Percentiles rank a stretch among this genome's conserved stretches.
phyloP scores from a whole-genome alignment of 2,888 invertebrate species.

The Agonopterix alstromeriana region DNA sequence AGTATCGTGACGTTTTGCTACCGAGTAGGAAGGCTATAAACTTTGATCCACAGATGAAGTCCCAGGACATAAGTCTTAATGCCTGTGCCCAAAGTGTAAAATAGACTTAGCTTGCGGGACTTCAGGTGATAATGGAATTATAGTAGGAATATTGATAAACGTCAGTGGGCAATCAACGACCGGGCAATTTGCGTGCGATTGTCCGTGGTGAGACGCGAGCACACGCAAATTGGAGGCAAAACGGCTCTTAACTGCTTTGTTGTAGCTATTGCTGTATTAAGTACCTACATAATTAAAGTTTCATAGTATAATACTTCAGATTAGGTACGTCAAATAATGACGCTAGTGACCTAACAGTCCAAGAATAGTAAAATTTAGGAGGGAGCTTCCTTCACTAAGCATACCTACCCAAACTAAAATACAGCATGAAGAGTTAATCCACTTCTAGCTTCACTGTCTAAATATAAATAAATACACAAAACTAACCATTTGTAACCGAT shows the following conservation, averaged over 20 bases:
- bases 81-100: background rate
- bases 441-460: background rate
- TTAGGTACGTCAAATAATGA: too few relatives aligned
- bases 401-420: too few relatives aligned
- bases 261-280: conserved; percentile 2
- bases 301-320: too few relatives aligned
- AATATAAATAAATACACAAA: background rate
- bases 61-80: too few relatives aligned
- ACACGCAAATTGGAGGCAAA: conserved; percentile 57
- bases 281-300: too few relatives aligned
- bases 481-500: too few relatives aligned
- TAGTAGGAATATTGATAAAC: conserved; percentile 63
- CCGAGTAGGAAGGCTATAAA: too few relatives aligned
- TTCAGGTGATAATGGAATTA: conserved; percentile 10
- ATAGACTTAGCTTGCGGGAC: background rate
- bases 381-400: too few relatives aligned
- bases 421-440: background rate
- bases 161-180: conserved; percentile 61
- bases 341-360: too few relatives aligned
- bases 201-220: conserved; percentile 62
- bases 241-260: background rate
- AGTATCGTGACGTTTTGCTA: too few relatives aligned
- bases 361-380: too few relatives aligned
- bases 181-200: conserved; percentile 68
- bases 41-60: too few relatives aligned